Conservation (phyloP, 2,888 invertebrate genomes). For the Copidosoma aretas region DNA sequence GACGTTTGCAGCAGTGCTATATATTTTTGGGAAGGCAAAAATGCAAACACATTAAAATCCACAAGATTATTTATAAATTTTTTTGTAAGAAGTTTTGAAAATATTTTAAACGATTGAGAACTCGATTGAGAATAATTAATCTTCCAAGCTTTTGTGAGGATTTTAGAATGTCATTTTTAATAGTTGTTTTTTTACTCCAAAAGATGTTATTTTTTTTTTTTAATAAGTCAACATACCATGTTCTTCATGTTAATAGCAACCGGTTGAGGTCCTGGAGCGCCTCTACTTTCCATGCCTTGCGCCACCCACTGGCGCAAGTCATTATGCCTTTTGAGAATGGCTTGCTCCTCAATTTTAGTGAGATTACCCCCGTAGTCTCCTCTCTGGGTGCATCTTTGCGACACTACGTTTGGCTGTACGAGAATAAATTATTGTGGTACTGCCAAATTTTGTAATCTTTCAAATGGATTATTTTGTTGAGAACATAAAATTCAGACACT, state of each 20-base stretch:
- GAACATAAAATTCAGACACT: background rate
- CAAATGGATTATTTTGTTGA: too few relatives aligned
- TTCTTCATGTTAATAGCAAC: conserved; percentile 40
- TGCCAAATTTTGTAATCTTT: background rate
- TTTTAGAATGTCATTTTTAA: background rate
- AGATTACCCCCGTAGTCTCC: background rate
- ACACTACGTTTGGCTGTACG: too few relatives aligned
- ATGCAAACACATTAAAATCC: too few relatives aligned
- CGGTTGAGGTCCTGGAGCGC: conserved; percentile 47
- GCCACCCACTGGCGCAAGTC: conserved; percentile 39
- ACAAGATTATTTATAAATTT: too few relatives aligned
- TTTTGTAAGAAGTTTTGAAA: too few relatives aligned
- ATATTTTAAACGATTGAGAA: too few relatives aligned
- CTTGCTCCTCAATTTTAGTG: conserved; percentile 16
- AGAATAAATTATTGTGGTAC: background rate
- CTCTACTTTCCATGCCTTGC: conserved; percentile 43
- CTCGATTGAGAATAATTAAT: background rate
- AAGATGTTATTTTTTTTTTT: background rate
- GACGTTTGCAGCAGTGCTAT: too few relatives aligned
- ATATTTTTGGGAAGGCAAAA: too few relatives aligned
- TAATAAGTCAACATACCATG: conserved; percentile 40
- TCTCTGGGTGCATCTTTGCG: background rate
- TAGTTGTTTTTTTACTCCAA: too few relatives aligned
- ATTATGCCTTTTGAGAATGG: conserved; percentile 41
- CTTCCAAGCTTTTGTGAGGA: too few relatives aligned